These are phyloP conservation scores for Drosophila siamana DNA, from an alignment of 2,888 invertebrate genomes.

Conservation along the genomic window DNA sequence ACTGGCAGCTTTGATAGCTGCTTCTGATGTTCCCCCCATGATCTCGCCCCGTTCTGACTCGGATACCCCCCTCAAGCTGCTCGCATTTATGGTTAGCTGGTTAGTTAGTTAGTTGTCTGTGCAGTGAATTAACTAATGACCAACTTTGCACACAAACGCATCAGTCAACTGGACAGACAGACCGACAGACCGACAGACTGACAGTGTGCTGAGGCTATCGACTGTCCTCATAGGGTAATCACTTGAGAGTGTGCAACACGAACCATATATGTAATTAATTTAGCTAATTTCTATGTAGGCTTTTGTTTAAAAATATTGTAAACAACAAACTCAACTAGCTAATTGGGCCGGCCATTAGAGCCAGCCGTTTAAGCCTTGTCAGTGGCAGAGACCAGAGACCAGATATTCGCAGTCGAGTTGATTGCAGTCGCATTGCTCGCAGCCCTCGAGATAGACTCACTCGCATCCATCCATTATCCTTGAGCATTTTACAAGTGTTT, in stretches of 20 bases:
- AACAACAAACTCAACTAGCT: conserved; percentile 15
- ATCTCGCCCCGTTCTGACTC: neutral
- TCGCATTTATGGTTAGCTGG: conserved; percentile 72
- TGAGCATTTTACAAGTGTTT: conserved; percentile 80
- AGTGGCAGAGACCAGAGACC: conserved; percentile 13
- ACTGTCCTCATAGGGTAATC: conserved; percentile 45
- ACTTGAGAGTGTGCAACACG: conserved; percentile 47
- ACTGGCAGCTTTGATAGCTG: conserved; percentile 33
- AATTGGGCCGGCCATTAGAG: conserved; percentile 36
- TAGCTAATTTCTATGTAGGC: conserved; percentile 44
- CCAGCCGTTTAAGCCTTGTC: conserved; percentile 8
- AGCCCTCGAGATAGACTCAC: conserved; percentile 27
- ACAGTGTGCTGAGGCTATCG: conserved; percentile 1
- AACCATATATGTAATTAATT: conserved; percentile 63
- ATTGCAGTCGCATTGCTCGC: conserved; percentile 52
- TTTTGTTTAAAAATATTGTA: conserved; percentile 33
- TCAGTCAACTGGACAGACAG: conserved; percentile 3
- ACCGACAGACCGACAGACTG: conserved; percentile 6
- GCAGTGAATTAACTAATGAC: conserved; percentile 80
- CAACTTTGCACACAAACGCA: conserved; percentile 55
- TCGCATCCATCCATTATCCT: conserved; percentile 72
- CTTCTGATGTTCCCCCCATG: conserved; percentile 50
- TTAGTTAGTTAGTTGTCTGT: conserved; percentile 65
- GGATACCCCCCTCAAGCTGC: conserved; percentile 13
- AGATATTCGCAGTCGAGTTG: conserved; percentile 19